phyloP scores from a whole-genome alignment of 2,797 vertebrate genomes.

The Myotis findleyi region DNA sequence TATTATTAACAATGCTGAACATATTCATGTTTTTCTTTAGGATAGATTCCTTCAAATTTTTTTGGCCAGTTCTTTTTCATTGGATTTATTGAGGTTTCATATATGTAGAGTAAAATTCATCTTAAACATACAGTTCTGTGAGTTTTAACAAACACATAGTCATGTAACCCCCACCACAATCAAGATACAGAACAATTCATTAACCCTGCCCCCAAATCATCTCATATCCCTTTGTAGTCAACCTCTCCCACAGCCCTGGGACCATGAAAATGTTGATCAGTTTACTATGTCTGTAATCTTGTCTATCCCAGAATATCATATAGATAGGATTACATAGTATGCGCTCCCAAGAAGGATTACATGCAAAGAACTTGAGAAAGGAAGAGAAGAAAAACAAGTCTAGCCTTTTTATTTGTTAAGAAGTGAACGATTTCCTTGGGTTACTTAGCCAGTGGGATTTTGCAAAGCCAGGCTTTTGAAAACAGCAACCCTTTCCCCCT shows the following conservation, averaged over 20 bases:
- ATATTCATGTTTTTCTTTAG: background rate
- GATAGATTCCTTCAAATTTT: background rate
- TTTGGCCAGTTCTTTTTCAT: background rate
- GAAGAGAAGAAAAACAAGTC: constrained; percentile 31
- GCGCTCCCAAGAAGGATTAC: background rate
- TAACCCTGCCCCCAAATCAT: background rate
- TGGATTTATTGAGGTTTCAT: constrained; percentile 1
- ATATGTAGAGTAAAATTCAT: background rate
- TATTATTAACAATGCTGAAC: background rate
- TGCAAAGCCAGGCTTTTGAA: background rate
- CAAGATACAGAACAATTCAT: background rate
- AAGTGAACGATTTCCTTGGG: background rate
- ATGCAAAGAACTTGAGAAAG: background rate
- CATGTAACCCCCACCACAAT: background rate
- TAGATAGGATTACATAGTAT: background rate
- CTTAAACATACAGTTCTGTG: background rate
- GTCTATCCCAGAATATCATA: background rate
- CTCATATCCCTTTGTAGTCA: background rate
- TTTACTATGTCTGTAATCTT: background rate
- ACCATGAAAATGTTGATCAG: background rate
- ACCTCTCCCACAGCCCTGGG: background rate
- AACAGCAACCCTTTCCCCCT: background rate
- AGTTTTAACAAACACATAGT: background rate
- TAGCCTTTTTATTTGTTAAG: constrained; percentile 23
- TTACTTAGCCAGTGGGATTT: background rate